Base-by-base conservation (phyloP, 2,888 invertebrate genomes). In the Willowsia nigromaculata region DNA sequence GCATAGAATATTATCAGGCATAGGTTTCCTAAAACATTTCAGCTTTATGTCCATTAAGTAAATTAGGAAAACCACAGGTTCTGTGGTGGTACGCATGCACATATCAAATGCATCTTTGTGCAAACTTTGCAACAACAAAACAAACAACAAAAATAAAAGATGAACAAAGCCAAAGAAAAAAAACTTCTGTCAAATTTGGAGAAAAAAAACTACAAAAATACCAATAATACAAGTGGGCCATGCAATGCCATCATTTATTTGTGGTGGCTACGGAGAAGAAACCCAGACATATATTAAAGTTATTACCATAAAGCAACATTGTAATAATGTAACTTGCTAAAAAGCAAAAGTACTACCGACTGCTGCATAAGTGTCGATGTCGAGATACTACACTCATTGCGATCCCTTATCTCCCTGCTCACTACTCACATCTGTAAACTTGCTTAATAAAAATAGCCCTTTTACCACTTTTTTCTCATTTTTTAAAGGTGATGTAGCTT, bases 11-110 rank as follows among this genome's bases (percentile, higher is more conserved):
- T 18, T 7, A 71, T 9, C n/a, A 40, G 22, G 37, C 18, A 53
- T 18, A 18, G 11, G 37, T 68, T 68, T 68, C 68, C 13, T 40
- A 68, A 40, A 25, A 71, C 1, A 40, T 43, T 71, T 62, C 62
- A 62, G 11, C 37, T 15, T 62, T 9, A 22, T 18, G 18, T 43
- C 43, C 18, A 71, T 74, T 56, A 40, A 40, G 25, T 25, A 71
- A 84, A 74, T 84, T 84, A 84, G 84, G 74, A 56, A 84, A 74
- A 53, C 65, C 82, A 65, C 82, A 82, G 25, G n/a, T 22, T n/a
- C 4, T 11, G 22, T n/a, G n/a, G n/a, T n/a, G 0, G 30, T 30
- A 53, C 76, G 6, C n/a, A 59, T 15, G 62, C 15, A 65, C 15
- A 7, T 18, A n/a, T 40, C 43, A n/a, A 25, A 43, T 71, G 37